Conservation (phyloP, 1,140 invertebrate species). For the Centruroides vittatus region DNA sequence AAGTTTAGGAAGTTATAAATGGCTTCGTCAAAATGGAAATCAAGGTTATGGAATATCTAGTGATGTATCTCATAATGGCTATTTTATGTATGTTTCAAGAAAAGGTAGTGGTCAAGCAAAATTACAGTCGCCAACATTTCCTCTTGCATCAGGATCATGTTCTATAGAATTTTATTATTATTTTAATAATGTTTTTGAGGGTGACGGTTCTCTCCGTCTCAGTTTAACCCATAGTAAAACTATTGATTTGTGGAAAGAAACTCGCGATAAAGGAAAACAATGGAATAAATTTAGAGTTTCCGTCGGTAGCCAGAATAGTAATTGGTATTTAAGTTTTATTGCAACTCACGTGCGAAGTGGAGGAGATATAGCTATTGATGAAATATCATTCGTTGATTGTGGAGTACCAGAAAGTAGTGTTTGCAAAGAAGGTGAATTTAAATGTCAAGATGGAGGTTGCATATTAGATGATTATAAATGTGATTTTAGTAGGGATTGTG, state of each 20-base stretch:
- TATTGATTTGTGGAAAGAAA: constrained; percentile 3
- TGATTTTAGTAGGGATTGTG: constrained; percentile 15
- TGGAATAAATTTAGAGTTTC: constrained; percentile 6
- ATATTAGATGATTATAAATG: constrained; percentile 11
- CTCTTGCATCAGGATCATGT: constrained; percentile 3
- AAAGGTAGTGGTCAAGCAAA: constrained; percentile 1
- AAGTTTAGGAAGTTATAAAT: constrained; percentile 5
- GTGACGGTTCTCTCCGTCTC: constrained; percentile 4
- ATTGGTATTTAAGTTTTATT: constrained; percentile 14
- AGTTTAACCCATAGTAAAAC: neutral
- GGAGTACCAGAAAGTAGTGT: constrained; percentile 5
- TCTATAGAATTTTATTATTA: constrained; percentile 12
- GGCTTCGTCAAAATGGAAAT: constrained; percentile 5
- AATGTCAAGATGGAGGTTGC: constrained; percentile 11
- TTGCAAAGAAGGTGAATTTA: constrained; percentile 11
- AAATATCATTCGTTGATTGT: constrained; percentile 12
- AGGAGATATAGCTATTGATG: constrained; percentile 11
- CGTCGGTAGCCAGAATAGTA: neutral
- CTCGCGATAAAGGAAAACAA: constrained; percentile 4
- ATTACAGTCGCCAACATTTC: constrained; percentile 2
- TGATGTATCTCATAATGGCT: constrained; percentile 7
- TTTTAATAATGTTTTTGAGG: constrained; percentile 5
- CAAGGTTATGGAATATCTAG: constrained; percentile 2
- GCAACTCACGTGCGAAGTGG: constrained; percentile 6
- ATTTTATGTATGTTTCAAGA: constrained; percentile 11